Evolutionary conservation across 2,888 invertebrate species (phyloP).

Genomic region (Steromphala cineraria): DNA sequence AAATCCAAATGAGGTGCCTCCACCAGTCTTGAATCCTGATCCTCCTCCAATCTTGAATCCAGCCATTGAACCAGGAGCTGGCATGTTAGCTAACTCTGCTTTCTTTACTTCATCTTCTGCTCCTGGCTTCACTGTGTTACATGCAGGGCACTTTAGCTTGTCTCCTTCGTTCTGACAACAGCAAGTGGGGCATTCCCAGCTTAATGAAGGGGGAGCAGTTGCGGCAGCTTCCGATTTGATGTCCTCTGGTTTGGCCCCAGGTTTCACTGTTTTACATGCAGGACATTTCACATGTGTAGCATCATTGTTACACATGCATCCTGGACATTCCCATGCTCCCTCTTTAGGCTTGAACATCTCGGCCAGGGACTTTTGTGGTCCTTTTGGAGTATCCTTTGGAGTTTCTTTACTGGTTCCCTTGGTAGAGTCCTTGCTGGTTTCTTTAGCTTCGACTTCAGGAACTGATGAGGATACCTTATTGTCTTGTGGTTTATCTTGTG

Average conservation of each 20-base stretch:
- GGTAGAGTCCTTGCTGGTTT: background rate
- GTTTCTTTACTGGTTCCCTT: background rate
- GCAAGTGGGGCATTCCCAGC: slow-evolving; percentile 84
- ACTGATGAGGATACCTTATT: background rate
- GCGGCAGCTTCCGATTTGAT: slow-evolving; percentile 14
- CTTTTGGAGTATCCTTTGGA: background rate
- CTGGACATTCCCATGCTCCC: slow-evolving; percentile 82
- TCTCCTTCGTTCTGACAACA: slow-evolving; percentile 79
- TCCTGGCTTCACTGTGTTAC: slow-evolving; percentile 68
- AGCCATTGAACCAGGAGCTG: slow-evolving; percentile 13
- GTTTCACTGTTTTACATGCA: slow-evolving; percentile 68
- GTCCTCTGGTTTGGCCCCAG: slow-evolving; percentile 62
- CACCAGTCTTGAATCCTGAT: slow-evolving; percentile 2
- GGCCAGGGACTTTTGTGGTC: slow-evolving; percentile 21
- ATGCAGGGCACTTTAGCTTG: slow-evolving; percentile 65
- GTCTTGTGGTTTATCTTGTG: background rate
- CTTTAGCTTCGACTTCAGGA: background rate
- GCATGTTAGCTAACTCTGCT: background rate
- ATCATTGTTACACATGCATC: slow-evolving; percentile 81
- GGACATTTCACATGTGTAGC: slow-evolving; percentile 57
- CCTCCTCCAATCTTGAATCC: slow-evolving; percentile 34
- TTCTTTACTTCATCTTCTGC: slow-evolving; percentile 50
- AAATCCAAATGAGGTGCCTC: background rate
- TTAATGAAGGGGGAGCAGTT: background rate
- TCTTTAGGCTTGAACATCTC: slow-evolving; percentile 78